Conservation (phyloP, 2,113 vertebrate genomes). For the Phrynosoma blainvillii region DNA sequence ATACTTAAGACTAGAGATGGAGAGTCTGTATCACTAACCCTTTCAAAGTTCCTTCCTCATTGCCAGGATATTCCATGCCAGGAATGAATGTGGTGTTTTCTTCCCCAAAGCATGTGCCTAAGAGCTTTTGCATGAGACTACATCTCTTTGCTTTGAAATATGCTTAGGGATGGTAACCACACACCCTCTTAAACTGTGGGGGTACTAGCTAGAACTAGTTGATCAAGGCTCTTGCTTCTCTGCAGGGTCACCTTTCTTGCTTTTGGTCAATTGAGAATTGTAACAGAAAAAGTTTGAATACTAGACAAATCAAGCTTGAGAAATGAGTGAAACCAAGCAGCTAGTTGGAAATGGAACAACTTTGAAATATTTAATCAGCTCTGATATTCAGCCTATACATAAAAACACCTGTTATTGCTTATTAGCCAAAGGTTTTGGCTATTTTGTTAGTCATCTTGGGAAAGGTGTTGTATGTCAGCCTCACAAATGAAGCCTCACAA, state of each 20-base stretch:
- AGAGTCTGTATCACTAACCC: background rate
- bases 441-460: slow-evolving; percentile 5
- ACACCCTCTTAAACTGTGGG: background rate
- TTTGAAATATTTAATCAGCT: slow-evolving; percentile 36
- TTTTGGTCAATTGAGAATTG: background rate
- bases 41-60: background rate
- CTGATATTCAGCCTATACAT: background rate
- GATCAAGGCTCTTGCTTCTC: background rate
- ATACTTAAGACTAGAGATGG: background rate
- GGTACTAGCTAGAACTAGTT: background rate
- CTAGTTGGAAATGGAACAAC: slow-evolving; percentile 23
- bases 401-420: slow-evolving; percentile 12
- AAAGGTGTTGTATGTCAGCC: background rate
- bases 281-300: slow-evolving; percentile 13
- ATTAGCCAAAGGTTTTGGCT: background rate
- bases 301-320: slow-evolving; percentile 36
- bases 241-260: background rate
- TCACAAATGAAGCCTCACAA: background rate
- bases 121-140: background rate
- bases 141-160: background rate
- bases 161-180: background rate
- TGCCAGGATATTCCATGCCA: background rate
- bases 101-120: background rate
- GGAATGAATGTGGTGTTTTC: background rate
- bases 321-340: slow-evolving; percentile 31